These are phyloP conservation scores for Coreoperca whiteheadi DNA, from an alignment of 2,113 vertebrate species.

Conservation along the genomic window DNA sequence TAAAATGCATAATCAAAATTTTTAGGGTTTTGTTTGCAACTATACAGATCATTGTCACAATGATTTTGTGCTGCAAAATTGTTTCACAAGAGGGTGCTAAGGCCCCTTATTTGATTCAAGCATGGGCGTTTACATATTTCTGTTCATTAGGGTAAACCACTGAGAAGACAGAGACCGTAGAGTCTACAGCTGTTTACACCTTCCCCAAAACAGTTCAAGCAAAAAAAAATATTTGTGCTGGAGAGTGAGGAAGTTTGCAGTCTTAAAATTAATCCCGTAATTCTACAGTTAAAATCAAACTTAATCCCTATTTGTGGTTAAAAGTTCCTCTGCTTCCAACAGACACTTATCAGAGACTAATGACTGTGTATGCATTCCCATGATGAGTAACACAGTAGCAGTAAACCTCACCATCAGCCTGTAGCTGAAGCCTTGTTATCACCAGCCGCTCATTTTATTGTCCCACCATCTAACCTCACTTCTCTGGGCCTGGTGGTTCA, in stretches of 20 bases:
- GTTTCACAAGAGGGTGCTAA: conserved; percentile 69
- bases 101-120: conserved; percentile 18
- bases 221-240: conserved; percentile 49
- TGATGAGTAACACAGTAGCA: neutral
- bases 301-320: conserved; percentile 53
- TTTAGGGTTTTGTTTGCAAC: neutral
- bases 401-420: conserved; percentile 55
- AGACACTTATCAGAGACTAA: conserved; percentile 57
- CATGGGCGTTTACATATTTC: conserved; percentile 34
- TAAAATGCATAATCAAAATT: neutral
- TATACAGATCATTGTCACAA: neutral
- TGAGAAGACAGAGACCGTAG: conserved; percentile 8
- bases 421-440: conserved; percentile 64
- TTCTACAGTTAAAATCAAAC: conserved; percentile 48
- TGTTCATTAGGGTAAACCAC: conserved; percentile 37
- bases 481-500: conserved; percentile 17
- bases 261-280: conserved; percentile 60
- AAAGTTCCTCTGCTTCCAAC: conserved; percentile 38
- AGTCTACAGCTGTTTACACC: conserved; percentile 47
- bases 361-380: conserved; percentile 58
- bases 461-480: conserved; percentile 49
- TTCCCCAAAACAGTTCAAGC: conserved; percentile 35
- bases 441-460: conserved; percentile 50
- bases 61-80: conserved; percentile 34
- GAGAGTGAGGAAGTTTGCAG: conserved; percentile 51